Base-by-base conservation (phyloP, 2,113 vertebrate genomes). In the Hypomesus transpacificus region DNA sequence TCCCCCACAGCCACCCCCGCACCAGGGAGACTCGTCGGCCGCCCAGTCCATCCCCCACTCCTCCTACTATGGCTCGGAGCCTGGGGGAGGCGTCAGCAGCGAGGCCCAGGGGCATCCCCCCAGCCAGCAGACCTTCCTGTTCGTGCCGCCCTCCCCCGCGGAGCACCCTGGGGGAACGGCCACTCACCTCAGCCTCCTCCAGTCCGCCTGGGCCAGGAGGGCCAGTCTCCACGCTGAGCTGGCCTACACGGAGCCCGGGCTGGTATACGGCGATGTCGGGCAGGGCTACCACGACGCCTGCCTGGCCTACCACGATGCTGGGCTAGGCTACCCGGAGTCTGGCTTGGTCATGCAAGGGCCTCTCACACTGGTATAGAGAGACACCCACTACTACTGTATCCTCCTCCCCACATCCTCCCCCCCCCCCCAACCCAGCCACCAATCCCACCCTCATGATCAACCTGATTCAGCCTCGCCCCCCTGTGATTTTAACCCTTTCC, bases 11-110 rank as follows among this genome's bases (percentile, higher is more conserved):
- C 89, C 88, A 3, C 69, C 4, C 86, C 77, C 3, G 28, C 61
- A 46, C 3, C 54, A 17, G 6, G 57, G 62, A 3, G 90, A 92
- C 68, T 66, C 72, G 58, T 91, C 92, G 0, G 82, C 84, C 0
- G 92, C 92, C 71, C 91, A 90, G 72, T 89, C 87, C 66, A 92
- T 93, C 82, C 92, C 92, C 51, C 90, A 88, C 52, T 76, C 87
- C 0, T 85, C 88, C 62, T 84, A 79, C 56, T 88, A 87, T 18
- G 88, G 90, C 21, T 39, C 80, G 2, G 58, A 63, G 14, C 16
- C 14, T 1, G 28, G 28, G 26, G 82, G 74, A 3, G 71, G 75
- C n/a, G 71, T 69, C 5, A 80, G 76, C 58, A 59, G 75, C 34
- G 58, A 80, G 0, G 82, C 89, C 2, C 87, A 89, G 14, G 90